Percentiles rank a stretch among this genome's conserved stretches.
Conservation (phyloP, 2,113 vertebrate species). For the Zeus faber region DNA sequence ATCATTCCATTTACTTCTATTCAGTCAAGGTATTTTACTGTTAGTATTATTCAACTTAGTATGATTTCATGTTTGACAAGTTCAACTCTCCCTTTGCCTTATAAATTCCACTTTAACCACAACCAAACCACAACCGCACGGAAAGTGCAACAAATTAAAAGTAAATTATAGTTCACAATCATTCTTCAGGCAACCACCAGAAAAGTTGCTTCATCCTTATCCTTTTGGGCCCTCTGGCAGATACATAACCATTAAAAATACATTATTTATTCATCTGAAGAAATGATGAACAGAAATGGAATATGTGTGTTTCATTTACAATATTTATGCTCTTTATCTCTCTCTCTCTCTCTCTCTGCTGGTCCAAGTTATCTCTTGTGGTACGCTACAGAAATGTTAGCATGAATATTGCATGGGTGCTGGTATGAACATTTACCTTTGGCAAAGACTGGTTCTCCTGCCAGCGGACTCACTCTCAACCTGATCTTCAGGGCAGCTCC, state of each 20-base stretch:
- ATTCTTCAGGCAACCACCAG: background rate
- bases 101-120: too few species aligned
- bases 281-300: slow-evolving; percentile 21
- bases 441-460: background rate
- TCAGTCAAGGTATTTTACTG: too few species aligned
- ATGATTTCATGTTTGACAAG: too few species aligned
- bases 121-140: too few species aligned
- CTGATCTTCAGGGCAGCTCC: slow-evolving; percentile 9
- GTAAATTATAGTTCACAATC: too few species aligned
- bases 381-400: background rate
- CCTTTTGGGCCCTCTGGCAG: background rate
- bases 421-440: slow-evolving; percentile 8
- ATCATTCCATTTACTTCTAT: too few species aligned
- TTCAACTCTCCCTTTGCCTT: too few species aligned
- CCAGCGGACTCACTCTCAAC: background rate
- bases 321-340: slow-evolving; percentile 25
- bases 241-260: slow-evolving; percentile 1
- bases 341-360: too few species aligned
- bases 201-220: background rate
- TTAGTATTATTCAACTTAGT: too few species aligned
- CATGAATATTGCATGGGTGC: slow-evolving; percentile 36
- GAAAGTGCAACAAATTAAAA: too few species aligned
- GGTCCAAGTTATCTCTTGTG: background rate
- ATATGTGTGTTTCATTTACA: slow-evolving; percentile 29
- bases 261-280: slow-evolving; percentile 21